Conservation (phyloP, 2,888 invertebrate species). For the Aphidoletes aphidimyza region DNA sequence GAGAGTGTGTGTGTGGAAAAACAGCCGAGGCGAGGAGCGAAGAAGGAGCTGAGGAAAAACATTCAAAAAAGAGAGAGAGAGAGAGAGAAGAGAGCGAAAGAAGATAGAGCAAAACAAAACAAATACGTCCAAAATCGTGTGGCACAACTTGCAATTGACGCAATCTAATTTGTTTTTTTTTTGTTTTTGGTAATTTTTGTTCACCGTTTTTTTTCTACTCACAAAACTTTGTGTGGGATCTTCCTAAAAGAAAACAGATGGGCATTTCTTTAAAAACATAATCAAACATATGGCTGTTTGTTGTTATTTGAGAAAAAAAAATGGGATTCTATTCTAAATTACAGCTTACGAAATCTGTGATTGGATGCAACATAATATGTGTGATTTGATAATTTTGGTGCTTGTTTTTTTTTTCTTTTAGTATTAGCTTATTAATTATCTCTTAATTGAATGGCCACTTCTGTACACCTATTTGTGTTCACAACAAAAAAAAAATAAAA, state of each 20-base stretch:
- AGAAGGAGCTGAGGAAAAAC: slow-evolving; percentile 3
- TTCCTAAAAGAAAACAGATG: slow-evolving; percentile 63
- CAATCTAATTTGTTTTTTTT: not conserved
- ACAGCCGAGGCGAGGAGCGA: not conserved
- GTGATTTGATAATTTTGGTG: slow-evolving; percentile 2
- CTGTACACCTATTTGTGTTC: slow-evolving; percentile 31
- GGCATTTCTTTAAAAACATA: slow-evolving; percentile 28
- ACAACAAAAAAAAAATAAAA: slow-evolving; percentile 46
- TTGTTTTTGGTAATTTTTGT: slow-evolving; percentile 56
- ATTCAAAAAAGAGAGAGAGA: slow-evolving; percentile 12
- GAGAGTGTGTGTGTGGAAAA: not conserved
- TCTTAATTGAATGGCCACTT: slow-evolving; percentile 10
- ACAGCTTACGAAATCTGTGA: not conserved
- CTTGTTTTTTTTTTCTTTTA: slow-evolving; percentile 37
- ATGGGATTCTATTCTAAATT: too few relatives aligned
- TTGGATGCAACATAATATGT: not conserved
- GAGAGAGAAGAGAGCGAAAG: not conserved
- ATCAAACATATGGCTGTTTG: not conserved
- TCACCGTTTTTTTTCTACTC: slow-evolving; percentile 65
- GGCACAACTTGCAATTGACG: not conserved
- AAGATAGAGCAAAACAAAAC: slow-evolving; percentile 8
- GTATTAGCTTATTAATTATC: not conserved
- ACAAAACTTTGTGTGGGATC: slow-evolving; percentile 67
- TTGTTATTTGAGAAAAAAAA: not conserved
- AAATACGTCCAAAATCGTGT: slow-evolving; percentile 22